These are phyloP conservation scores for Sebastes jordani DNA, from an alignment of 2,797 vertebrate species.

Conservation along the genomic window DNA sequence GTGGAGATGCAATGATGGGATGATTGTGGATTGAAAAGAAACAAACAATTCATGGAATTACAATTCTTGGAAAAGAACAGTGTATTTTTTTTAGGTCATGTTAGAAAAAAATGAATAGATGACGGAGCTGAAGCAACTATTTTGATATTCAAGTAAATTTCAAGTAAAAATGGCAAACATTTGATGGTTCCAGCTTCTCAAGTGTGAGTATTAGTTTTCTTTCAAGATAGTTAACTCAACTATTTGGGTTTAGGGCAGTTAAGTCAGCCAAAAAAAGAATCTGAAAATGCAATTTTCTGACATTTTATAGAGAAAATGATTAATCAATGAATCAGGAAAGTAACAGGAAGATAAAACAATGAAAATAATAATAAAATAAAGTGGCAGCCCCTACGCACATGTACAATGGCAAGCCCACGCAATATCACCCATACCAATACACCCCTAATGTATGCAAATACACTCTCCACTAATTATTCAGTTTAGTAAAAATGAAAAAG, in stretches of 20 bases:
- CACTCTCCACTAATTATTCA: neutral
- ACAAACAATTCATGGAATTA: conserved; percentile 26
- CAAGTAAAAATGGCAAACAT: neutral
- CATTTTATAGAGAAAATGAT: neutral
- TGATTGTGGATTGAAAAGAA: conserved; percentile 19
- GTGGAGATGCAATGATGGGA: conserved; percentile 15
- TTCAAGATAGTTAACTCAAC: neutral
- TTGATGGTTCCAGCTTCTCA: neutral
- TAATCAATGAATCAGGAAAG: neutral
- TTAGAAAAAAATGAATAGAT: neutral
- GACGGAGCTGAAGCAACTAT: neutral
- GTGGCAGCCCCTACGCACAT: neutral
- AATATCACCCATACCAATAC: neutral
- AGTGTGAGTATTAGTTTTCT: neutral
- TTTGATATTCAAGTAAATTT: neutral
- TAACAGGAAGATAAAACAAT: neutral
- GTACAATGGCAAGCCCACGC: neutral
- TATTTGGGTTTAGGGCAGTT: neutral
- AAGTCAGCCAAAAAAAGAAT: neutral
- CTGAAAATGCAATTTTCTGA: neutral
- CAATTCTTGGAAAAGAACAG: conserved; percentile 35
- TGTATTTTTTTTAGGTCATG: neutral
- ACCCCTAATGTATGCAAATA: neutral
- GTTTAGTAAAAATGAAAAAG: conserved; percentile 6
- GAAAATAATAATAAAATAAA: neutral